Base-by-base conservation (phyloP, 2,888 invertebrate species). In the Chrysolina oricalcia region DNA sequence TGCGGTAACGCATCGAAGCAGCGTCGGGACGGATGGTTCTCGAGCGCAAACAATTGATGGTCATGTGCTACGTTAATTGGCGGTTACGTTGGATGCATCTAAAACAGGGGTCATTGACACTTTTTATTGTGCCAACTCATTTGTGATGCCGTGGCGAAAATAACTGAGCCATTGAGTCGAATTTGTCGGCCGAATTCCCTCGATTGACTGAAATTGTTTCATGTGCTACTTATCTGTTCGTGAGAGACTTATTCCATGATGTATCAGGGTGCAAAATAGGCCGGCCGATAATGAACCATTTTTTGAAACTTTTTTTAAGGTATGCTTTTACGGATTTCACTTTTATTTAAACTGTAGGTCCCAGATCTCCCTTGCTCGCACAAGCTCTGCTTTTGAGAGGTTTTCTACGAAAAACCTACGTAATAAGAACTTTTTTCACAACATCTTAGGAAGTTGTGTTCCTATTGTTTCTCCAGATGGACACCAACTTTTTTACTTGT, bases 41-140 rank as follows among this genome's bases (percentile, higher is more conserved):
- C 80, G 78, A 76, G 81, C 77, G 83, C 79, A 79, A 79, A 81
- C 79, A 80, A 82, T 81, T 80, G 81, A 80, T 76, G 81, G 80
- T 80, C 79, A 80, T 81, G 79, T 82, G 80, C 77, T 79, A 72
- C 72, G 77, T 72, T 83, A 82, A 83, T 82, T 81, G 81, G 76
- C 71, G 75, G 56, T 56, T 71, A 64, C 74, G 76, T 80, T 80
- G 75, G 71, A 77, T 76, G 77, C 77, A 74, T 59, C 70, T 74
- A 64, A 73, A 68, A 56, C 74, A 73, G 56, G 63, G 77, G 74
- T 79, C 75, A 69, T 78, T 78, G 78, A 78, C 78, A 75, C 74
- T 72, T 75, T 78, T 70, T 70, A 48, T 53, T 21, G 8, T 10
- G 13, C 10, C 67, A 67, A 67, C 27, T 48, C n/a, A 43, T 4